phyloP scores from a whole-genome alignment of 2,888 invertebrate genomes.

The Sipunculus nudus region DNA sequence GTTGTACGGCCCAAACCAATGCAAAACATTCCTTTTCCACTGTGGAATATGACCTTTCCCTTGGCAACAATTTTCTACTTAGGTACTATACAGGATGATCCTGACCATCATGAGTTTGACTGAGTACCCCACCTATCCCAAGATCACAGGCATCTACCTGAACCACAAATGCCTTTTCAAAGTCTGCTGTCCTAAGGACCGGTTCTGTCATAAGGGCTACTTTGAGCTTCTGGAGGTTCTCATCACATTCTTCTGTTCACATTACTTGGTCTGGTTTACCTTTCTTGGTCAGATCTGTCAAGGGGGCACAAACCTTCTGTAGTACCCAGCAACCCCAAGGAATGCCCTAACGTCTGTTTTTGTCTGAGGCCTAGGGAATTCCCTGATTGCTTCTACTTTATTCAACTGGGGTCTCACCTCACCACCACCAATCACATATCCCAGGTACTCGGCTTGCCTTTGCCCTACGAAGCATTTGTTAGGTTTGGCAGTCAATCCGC shows the following conservation, averaged over 20 bases:
- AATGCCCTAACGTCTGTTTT: neutral
- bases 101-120: neutral
- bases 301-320: neutral
- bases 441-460: neutral
- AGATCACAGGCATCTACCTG: neutral
- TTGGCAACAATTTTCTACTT: neutral
- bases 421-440: neutral
- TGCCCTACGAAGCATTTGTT: neutral
- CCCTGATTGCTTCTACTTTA: neutral
- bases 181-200: neutral
- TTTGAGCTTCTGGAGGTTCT: neutral
- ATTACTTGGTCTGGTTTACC: neutral
- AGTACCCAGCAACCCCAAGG: neutral
- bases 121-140: neutral
- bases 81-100: neutral
- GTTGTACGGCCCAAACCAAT: neutral
- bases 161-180: neutral
- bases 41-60: neutral
- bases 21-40: too few relatives aligned
- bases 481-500: neutral
- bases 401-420: neutral
- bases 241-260: neutral
- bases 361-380: neutral
- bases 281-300: conserved; percentile 1
- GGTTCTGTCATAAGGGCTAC: neutral